Evolutionary conservation across 1,140 invertebrate genomes (phyloP), one percentile per base, ranked within the genome.

Genomic region (Halictus rubicundus): DNA sequence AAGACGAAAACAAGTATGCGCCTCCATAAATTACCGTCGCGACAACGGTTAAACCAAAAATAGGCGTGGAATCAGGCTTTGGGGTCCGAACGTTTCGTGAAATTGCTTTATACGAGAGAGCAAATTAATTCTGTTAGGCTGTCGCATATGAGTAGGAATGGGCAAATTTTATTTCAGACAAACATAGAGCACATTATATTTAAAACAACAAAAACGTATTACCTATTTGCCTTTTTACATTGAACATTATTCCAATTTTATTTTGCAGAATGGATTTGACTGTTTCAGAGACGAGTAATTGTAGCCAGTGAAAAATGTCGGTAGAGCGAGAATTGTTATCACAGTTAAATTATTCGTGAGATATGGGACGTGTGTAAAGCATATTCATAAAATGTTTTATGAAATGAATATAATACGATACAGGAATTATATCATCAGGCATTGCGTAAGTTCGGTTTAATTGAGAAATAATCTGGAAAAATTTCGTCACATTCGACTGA

Each of bases 391-490:
- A 57, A 57, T n/a, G 52, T 57, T 57, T 57, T 21, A 57, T 8
- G 21, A 8, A 21, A 32, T 32, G 27, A 32, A 32, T n/a, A 32
- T 9, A 7, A 57, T n/a, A n/a, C 7, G 16, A n/a, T 57, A 57
- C 52, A n/a, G 32, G 21, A n/a, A 37, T 66, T 60, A 61, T 60
- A 61, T 77, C 25, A 6, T 1, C 25, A 32, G 27, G 14, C 49
- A 69, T 77, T 77, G 49, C 27, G 9, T 77, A 77, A 77, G 8
- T 32, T 39, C 6, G 2, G 6, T 23, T 2, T 0, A 61, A 46
- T 32, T 60, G 42, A 9, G 25, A 61, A 61, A 70, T 70, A 21
- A 46, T n/a, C n/a, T 19, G 27, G 14, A 59, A n/a, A 46, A 16
- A 59, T 76, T 42, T 76, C 21, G 32, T 49, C 12, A 42, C 12